These are phyloP conservation scores for Panurus biarmicus DNA, from an alignment of 2,113 vertebrate species.

Conservation along the genomic window DNA sequence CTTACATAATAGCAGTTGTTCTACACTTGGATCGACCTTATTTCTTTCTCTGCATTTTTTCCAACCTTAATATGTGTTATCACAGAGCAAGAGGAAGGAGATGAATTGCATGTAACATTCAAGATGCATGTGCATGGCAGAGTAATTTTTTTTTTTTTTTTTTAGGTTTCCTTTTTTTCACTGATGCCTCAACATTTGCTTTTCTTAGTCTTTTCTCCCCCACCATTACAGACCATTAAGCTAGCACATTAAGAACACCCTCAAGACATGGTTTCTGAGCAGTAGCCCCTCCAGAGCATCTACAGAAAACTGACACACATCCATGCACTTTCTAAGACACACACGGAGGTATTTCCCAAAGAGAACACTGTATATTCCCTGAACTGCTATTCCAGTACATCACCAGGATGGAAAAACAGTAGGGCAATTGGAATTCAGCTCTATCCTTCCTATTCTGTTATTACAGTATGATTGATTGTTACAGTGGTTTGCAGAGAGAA, in stretches of 20 bases:
- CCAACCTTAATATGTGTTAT: neutral
- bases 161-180: neutral
- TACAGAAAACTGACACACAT: neutral
- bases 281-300: neutral
- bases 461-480: neutral
- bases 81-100: neutral
- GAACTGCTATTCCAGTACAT: neutral
- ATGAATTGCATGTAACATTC: neutral
- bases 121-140: neutral
- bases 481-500: neutral
- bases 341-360: neutral
- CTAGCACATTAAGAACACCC: neutral
- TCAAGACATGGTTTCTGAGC: neutral
- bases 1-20: neutral
- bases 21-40: neutral
- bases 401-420: neutral
- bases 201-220: neutral
- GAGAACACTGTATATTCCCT: neutral
- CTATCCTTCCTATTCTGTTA: neutral
- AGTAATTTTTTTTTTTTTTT: neutral
- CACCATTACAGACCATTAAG: neutral
- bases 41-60: neutral
- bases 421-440: neutral
- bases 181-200: neutral
- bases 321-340: neutral